phyloP scores from a whole-genome alignment of 1,140 invertebrate species.

The Drosophila bifasciata region DNA sequence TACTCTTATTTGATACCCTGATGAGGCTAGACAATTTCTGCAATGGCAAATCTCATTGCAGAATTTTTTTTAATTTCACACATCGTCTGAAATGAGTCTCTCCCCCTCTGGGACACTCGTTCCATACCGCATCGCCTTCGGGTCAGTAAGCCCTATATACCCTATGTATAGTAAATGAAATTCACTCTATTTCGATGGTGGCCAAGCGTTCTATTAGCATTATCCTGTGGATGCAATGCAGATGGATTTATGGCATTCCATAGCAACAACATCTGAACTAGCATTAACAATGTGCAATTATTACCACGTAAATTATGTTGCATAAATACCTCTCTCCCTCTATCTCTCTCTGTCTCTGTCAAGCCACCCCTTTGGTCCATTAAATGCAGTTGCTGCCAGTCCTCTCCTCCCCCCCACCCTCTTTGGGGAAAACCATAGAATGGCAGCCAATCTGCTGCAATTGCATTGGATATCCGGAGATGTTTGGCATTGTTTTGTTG shows the following conservation, averaged over 20 bases:
- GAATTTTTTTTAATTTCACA: constrained; percentile 75
- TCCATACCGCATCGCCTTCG: background rate
- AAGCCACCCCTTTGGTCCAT: constrained; percentile 37
- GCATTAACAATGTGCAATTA: constrained; percentile 46
- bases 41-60: constrained; percentile 41
- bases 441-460: background rate
- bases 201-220: background rate
- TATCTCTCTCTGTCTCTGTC: background rate
- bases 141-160: constrained; percentile 15
- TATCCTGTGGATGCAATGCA: constrained; percentile 5
- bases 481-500: constrained; percentile 29
- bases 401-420: constrained; percentile 9
- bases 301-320: constrained; percentile 63
- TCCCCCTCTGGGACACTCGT: background rate
- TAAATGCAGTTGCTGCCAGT: constrained; percentile 23
- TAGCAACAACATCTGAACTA: constrained; percentile 6
- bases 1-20: constrained; percentile 26
- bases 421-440: constrained; percentile 5
- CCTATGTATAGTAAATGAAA: constrained; percentile 10
- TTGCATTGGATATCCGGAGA: constrained; percentile 43
- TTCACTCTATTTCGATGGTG: constrained; percentile 5
- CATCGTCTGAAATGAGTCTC: constrained; percentile 45
- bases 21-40: constrained; percentile 21
- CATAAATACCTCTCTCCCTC: constrained; percentile 41
- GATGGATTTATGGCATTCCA: constrained; percentile 25